Evolutionary conservation across 1,140 invertebrate genomes (phyloP).

Genomic region (Drosophila lowei): DNA sequence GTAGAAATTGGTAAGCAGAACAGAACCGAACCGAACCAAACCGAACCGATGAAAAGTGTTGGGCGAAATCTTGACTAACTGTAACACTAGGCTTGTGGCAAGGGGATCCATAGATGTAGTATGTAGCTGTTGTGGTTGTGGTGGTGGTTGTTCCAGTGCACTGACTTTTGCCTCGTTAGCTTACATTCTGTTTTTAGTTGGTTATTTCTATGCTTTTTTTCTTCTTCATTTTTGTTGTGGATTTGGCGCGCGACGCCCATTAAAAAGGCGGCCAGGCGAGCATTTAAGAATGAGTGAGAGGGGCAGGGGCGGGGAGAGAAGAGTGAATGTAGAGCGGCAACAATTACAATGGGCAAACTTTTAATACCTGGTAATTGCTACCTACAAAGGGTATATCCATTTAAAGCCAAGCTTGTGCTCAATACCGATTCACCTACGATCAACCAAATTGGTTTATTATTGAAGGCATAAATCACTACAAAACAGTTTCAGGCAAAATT

Average conservation of each 20-base stretch:
- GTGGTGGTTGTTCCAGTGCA: slow-evolving; percentile 62
- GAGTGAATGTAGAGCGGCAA: slow-evolving; percentile 54
- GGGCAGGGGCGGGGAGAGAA: slow-evolving; percentile 14
- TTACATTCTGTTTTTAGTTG: slow-evolving; percentile 53
- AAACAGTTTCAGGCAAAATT: slow-evolving; percentile 9
- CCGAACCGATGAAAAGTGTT: neutral
- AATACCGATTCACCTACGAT: too few relatives aligned
- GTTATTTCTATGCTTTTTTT: slow-evolving; percentile 56
- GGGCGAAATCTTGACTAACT: slow-evolving; percentile 56
- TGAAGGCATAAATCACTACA: too few relatives aligned
- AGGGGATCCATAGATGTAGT: slow-evolving; percentile 11
- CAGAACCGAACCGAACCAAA: slow-evolving; percentile 11
- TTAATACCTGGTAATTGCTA: neutral
- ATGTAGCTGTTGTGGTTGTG: slow-evolving; percentile 21
- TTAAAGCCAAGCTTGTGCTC: too few relatives aligned
- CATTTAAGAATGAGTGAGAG: slow-evolving; percentile 34
- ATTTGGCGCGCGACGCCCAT: slow-evolving; percentile 68
- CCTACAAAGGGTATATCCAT: neutral
- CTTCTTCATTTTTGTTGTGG: slow-evolving; percentile 36
- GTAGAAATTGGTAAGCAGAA: slow-evolving; percentile 32
- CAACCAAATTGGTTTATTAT: too few relatives aligned
- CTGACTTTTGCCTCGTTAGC: slow-evolving; percentile 70
- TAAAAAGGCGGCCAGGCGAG: slow-evolving; percentile 60
- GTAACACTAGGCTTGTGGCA: slow-evolving; percentile 43
- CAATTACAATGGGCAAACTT: slow-evolving; percentile 24